Evolutionary conservation across 2,888 invertebrate genomes (phyloP).

Genomic region (Litoditis marina): DNA sequence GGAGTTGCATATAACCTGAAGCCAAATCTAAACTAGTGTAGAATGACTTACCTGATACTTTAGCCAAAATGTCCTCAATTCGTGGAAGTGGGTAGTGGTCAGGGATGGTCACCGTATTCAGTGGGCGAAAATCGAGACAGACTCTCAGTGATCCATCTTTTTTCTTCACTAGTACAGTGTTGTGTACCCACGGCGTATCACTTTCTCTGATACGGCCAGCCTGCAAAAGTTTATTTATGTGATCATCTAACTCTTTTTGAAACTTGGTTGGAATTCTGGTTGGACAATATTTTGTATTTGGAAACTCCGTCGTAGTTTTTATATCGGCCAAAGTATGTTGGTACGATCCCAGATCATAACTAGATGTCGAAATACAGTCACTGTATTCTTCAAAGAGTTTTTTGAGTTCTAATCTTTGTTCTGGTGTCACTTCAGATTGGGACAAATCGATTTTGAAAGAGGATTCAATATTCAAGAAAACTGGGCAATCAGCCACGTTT

Average conservation of each 20-base stretch:
- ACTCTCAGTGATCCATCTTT: conserved; percentile 38
- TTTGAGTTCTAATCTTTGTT: background rate
- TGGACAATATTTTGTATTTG: conserved; percentile 12
- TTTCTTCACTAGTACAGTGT: conserved; percentile 29
- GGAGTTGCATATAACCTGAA: background rate
- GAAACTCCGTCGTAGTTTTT: conserved; percentile 32
- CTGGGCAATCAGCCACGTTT: too few species aligned
- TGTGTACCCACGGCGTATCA: conserved; percentile 38
- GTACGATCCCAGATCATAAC: conserved; percentile 38
- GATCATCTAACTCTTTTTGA: conserved; percentile 30
- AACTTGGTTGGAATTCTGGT: conserved; percentile 27
- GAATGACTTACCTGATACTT: conserved; percentile 13
- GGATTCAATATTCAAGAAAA: too few species aligned
- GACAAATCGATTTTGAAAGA: background rate
- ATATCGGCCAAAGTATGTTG: conserved; percentile 25
- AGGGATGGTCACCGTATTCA: conserved; percentile 30
- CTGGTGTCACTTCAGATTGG: background rate
- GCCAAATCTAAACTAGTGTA: conserved; percentile 28
- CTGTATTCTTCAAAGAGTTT: conserved; percentile 31
- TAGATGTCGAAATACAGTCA: conserved; percentile 1
- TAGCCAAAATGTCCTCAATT: conserved; percentile 27
- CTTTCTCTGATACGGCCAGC: conserved; percentile 27
- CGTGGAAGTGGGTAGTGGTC: conserved; percentile 35
- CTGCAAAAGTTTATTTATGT: conserved; percentile 28
- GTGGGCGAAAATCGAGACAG: conserved; percentile 36